A percentile compares a stretch with the other conserved stretches of the same genome.
Evolutionary conservation across 1,140 invertebrate species (phyloP).

Genomic region (Ericerus pela): DNA sequence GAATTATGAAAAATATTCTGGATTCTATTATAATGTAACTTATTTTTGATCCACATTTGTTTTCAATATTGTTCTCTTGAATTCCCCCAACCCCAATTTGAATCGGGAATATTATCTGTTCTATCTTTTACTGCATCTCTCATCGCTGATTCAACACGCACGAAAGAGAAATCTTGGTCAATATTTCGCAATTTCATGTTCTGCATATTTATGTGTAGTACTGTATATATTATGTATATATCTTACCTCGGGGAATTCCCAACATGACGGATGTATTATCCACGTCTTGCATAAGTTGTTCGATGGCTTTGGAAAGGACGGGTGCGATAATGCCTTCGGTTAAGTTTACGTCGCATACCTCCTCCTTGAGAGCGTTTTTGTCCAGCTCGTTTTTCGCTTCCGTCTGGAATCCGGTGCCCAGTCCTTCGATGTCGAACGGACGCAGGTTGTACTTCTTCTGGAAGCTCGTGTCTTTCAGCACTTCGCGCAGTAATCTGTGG

Average conservation of each 20-base stretch:
- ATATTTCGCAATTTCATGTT: not conserved
- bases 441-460: conserved; percentile 64
- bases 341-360: conserved; percentile 37
- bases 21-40: too few species aligned
- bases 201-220: not conserved
- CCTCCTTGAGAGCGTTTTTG: conserved; percentile 1
- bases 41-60: too few species aligned
- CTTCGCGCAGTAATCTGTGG: conserved; percentile 62
- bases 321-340: conserved; percentile 63
- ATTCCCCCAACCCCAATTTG: too few species aligned
- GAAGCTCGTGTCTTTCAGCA: conserved; percentile 63
- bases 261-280: conserved; percentile 65
- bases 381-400: conserved; percentile 41
- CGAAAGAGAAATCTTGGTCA: too few species aligned
- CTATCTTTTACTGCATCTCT: too few species aligned
- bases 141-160: too few species aligned
- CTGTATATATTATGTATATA: not conserved
- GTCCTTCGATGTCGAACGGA: conserved; percentile 44
- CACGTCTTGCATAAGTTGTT: conserved; percentile 69
- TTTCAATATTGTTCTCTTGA: too few species aligned
- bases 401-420: conserved; percentile 38
- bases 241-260: conserved; percentile 71
- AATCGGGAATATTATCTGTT: too few species aligned
- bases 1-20: too few species aligned
- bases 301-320: conserved; percentile 66